These are phyloP conservation scores for Chrysemys picta DNA, from an alignment of 2,113 vertebrate genomes.

Conservation along the genomic window DNA sequence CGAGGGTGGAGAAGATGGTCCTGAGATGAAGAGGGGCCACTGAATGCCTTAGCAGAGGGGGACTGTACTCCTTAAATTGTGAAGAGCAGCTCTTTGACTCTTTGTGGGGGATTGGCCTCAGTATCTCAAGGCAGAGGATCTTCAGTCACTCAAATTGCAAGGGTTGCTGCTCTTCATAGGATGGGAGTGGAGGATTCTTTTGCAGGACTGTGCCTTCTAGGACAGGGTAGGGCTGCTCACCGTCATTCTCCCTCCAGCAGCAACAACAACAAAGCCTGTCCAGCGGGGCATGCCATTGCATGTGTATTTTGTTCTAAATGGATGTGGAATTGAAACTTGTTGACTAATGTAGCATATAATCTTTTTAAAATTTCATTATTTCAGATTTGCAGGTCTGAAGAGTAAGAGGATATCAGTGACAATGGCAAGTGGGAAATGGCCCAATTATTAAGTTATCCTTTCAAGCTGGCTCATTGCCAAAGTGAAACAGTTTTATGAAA, in stretches of 20 bases:
- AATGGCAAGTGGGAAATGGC: slow-evolving; percentile 25
- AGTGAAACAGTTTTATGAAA: slow-evolving; percentile 4
- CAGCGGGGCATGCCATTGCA: background rate
- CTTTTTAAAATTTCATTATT: background rate
- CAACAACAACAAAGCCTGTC: background rate
- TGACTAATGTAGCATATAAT: background rate
- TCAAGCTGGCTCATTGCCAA: background rate
- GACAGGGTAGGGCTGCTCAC: background rate
- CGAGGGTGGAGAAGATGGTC: background rate
- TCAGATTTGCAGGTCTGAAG: background rate
- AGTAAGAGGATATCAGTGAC: background rate
- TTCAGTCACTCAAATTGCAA: background rate
- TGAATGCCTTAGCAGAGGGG: background rate
- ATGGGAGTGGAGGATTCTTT: accelerated
- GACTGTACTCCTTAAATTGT: background rate
- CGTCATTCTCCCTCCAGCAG: background rate
- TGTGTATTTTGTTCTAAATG: background rate
- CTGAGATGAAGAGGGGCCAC: background rate
- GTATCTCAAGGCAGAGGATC: background rate
- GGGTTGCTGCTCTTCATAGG: background rate
- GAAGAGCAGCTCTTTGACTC: background rate
- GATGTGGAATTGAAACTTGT: background rate
- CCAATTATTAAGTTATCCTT: background rate
- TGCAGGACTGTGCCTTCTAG: background rate
- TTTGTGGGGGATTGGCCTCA: background rate